Base-by-base conservation (phyloP, 2,888 invertebrate species). In the Eupithecia exiguata region DNA sequence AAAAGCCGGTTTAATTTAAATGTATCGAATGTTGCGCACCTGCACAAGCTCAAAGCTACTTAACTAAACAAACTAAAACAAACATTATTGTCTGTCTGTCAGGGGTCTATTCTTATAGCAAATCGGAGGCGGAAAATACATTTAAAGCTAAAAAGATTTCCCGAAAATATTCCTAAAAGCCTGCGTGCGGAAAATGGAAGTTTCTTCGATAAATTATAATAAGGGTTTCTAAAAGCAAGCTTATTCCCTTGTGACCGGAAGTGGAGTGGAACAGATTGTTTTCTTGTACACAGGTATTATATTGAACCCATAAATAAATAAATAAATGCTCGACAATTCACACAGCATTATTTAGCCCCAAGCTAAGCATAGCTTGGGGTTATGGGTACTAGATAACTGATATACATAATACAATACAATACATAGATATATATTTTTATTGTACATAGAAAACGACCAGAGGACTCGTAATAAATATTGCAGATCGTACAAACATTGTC, bases 201-300 rank as follows among this genome's bases (percentile, higher is more conserved):
- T 5, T 65, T 58, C 14, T 58, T 25, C 58, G 12, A 38, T n/a
- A 38, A 10, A 65, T 12, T 65, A 12, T 36, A 65, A 10, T 38
- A n/a, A 12, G 36, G 63, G n/a, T 38, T 38, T 65, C 36, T n/a
- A 35, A 65, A n/a, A 65, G n/a, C n/a, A 35, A 62, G 58, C 53
- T 46, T 58, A 65, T 65, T 65, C 63, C 63, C 63, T 12, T 36
- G 58, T 58, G 21, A 58, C 21, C 12, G 1, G 25, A 58, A 58
- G 58, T 58, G 58, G 14, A 14, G 58, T 58, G 58, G 58, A 58
- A 58, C 58, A 58, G 58, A 58, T 25, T 58, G 58, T 25, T 58
- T 53, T 53, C 53, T 53, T 21, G 21, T n/a, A 53, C 43, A 53
- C 1, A 58, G 14, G 21, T 30, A 30, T 30, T n/a, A n/a, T 21